These are phyloP conservation scores for Leistus spinibarbis DNA, from an alignment of 2,888 invertebrate species.

Conservation along the genomic window DNA sequence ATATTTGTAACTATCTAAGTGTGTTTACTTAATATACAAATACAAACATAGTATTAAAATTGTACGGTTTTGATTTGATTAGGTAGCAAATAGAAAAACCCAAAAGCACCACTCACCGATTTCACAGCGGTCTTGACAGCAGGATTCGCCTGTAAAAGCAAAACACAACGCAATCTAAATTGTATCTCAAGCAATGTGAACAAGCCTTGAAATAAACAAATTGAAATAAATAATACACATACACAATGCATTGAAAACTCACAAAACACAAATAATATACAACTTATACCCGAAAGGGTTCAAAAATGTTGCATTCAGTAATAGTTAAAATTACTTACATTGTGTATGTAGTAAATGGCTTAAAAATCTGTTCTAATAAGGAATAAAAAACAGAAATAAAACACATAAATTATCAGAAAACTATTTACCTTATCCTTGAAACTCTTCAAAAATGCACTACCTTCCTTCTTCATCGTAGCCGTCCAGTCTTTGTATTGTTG, in stretches of 20 bases:
- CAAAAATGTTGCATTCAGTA: not conserved
- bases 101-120: slow-evolving; percentile 74
- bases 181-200: slow-evolving; percentile 22
- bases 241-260: slow-evolving; percentile 11
- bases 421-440: slow-evolving; percentile 81
- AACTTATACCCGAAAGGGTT: not conserved
- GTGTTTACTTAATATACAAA: not conserved
- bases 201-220: slow-evolving; percentile 17
- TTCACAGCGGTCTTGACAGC: slow-evolving; percentile 92
- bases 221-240: slow-evolving; percentile 7
- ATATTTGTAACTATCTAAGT: too few species aligned
- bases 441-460: slow-evolving; percentile 82
- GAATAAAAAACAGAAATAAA: slow-evolving; percentile 25
- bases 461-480: slow-evolving; percentile 77
- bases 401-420: slow-evolving; percentile 16
- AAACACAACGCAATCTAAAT: slow-evolving; percentile 28
- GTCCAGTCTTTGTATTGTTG: slow-evolving; percentile 83
- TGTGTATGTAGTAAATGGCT: slow-evolving; percentile 5
- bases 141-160: slow-evolving; percentile 83
- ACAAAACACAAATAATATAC: not conserved
- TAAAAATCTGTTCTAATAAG: slow-evolving; percentile 7
- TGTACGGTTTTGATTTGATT: slow-evolving; percentile 6
- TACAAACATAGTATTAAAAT: not conserved
- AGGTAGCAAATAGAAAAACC: slow-evolving; percentile 31
- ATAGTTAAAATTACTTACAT: not conserved